Conservation (phyloP, 2,113 vertebrate species). For the Isichthys henryi region DNA sequence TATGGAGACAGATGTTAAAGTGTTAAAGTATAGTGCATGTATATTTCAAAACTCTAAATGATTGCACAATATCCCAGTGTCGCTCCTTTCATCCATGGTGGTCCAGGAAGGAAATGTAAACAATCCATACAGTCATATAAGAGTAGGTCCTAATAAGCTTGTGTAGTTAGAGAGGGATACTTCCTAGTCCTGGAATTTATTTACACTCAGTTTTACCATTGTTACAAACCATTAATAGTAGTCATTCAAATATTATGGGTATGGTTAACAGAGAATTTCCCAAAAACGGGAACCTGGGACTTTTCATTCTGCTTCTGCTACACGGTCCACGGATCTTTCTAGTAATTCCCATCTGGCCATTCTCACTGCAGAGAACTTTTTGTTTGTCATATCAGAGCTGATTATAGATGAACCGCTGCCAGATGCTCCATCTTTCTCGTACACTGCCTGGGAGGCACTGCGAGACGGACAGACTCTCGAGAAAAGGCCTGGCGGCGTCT, state of each 20-base stretch:
- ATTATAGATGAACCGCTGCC: background rate
- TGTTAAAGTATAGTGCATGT: background rate
- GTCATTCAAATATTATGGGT: background rate
- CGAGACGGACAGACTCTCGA: background rate
- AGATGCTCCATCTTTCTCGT: background rate
- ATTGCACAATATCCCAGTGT: background rate
- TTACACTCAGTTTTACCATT: background rate
- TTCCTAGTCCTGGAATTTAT: background rate
- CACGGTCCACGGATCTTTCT: background rate
- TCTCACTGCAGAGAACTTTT: background rate
- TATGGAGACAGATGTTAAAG: background rate
- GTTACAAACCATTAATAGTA: background rate
- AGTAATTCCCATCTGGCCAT: background rate
- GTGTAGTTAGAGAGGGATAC: background rate
- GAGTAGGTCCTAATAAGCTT: background rate
- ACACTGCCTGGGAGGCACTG: no score
- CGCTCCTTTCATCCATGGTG: background rate
- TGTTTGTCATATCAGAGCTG: background rate
- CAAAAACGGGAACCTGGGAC: background rate
- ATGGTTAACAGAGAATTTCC: background rate
- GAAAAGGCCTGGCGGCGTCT: background rate
- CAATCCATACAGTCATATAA: background rate
- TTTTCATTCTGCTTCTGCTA: background rate
- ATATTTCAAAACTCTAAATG: background rate
- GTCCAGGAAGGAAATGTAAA: conserved; percentile 1